These are phyloP conservation scores for Apotomis turbidana DNA, from an alignment of 2,888 invertebrate species.

Conservation along the genomic window DNA sequence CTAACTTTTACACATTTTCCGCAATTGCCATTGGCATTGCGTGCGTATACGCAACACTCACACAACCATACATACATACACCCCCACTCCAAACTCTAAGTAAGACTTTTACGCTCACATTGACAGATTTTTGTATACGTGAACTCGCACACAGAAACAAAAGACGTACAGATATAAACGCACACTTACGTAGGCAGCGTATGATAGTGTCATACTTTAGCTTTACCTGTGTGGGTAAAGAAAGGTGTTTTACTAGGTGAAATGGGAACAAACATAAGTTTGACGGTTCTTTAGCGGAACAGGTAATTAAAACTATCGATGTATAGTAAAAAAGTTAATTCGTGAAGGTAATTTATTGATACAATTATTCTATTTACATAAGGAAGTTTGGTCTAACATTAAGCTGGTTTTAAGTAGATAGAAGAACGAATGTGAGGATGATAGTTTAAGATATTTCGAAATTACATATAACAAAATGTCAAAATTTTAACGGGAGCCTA, in stretches of 20 bases:
- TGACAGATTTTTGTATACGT: conserved; percentile 19
- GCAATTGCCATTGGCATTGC: conserved; percentile 82
- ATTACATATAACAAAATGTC: too few species aligned
- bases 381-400: conserved; percentile 21
- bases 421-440: background rate
- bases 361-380: conserved; percentile 24
- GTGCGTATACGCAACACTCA: conserved; percentile 78
- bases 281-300: conserved; percentile 62
- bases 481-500: too few species aligned
- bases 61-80: conserved; percentile 53
- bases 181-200: conserved; percentile 40
- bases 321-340: conserved; percentile 42
- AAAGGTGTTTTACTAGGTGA: conserved; percentile 80
- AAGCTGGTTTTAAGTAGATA: background rate
- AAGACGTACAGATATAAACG: conserved; percentile 38
- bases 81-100: conserved; percentile 21
- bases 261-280: conserved; percentile 70
- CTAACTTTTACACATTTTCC: conserved; percentile 71
- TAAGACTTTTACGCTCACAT: conserved; percentile 43
- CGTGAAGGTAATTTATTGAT: conserved; percentile 35
- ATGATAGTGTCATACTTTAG: conserved; percentile 34
- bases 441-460: too few species aligned
- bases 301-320: conserved; percentile 57
- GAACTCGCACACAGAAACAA: conserved; percentile 32
- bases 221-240: conserved; percentile 72